Evolutionary conservation across 2,113 vertebrate genomes (phyloP).

Genomic region (Thamnophis sirtalis): DNA sequence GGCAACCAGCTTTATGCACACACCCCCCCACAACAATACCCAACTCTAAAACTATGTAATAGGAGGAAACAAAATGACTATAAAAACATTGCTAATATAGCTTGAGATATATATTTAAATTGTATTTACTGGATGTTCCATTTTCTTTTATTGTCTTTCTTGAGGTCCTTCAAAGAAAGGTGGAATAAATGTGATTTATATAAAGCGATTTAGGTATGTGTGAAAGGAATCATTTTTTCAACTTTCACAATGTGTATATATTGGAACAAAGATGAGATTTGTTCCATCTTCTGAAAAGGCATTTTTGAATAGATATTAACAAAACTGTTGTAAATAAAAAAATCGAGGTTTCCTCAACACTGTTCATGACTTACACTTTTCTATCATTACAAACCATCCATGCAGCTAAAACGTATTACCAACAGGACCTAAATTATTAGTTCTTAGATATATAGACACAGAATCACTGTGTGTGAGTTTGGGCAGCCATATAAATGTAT

Average conservation of each 20-base stretch:
- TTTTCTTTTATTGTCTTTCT: background rate
- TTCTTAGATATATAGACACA: background rate
- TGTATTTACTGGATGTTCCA: background rate
- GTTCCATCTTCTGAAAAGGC: background rate
- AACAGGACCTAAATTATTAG: background rate
- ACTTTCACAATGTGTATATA: background rate
- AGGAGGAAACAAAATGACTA: slow-evolving; percentile 23
- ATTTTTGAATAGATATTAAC: background rate
- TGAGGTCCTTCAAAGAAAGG: background rate
- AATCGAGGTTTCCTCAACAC: background rate
- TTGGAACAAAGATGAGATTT: background rate
- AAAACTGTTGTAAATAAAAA: background rate
- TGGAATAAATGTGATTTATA: background rate
- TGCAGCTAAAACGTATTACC: background rate
- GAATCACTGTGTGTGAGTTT: too few species aligned
- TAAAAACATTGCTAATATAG: background rate
- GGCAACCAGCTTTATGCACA: background rate
- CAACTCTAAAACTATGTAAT: slow-evolving; percentile 22
- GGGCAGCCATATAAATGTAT: too few species aligned
- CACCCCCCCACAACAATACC: background rate
- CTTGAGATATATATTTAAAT: slow-evolving; percentile 7
- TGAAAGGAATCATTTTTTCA: background rate
- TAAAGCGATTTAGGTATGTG: background rate
- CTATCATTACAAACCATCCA: background rate
- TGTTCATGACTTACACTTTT: background rate